phyloP scores from a whole-genome alignment of 2,888 invertebrate genomes.

The Cephus pulcher region DNA sequence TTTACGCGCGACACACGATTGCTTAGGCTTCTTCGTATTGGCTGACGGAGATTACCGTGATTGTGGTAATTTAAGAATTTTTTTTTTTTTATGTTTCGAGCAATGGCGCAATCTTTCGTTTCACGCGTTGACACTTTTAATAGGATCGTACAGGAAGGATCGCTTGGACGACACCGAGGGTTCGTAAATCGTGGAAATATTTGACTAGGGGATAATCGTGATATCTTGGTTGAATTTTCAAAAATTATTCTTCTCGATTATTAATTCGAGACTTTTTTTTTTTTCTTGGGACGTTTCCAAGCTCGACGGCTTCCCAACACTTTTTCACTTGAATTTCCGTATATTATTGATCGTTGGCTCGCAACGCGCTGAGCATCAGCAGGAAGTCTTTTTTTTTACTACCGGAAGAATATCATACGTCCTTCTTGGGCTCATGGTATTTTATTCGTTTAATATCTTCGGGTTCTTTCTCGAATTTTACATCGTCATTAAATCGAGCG shows the following conservation, averaged over 20 bases:
- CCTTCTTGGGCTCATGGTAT: accelerated
- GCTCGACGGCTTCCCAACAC: background rate
- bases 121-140: background rate
- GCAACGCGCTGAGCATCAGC: background rate
- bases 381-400: background rate
- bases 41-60: background rate
- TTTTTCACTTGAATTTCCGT: background rate
- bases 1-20: background rate
- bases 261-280: no score
- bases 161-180: no score
- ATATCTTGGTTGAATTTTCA: background rate
- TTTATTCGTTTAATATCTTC: background rate
- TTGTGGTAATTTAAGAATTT: background rate
- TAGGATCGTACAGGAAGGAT: no score
- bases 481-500: no score
- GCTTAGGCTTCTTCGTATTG: background rate
- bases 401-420: no score
- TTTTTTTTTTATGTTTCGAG: background rate
- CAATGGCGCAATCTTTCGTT: background rate
- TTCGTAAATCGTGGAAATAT: no score
- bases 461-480: background rate
- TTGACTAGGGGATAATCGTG: no score
- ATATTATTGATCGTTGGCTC: background rate
- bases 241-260: no score
- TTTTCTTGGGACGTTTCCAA: background rate